Evolutionary conservation across 1,140 invertebrate species (phyloP).

Genomic region (Heliconius hewitsoni): DNA sequence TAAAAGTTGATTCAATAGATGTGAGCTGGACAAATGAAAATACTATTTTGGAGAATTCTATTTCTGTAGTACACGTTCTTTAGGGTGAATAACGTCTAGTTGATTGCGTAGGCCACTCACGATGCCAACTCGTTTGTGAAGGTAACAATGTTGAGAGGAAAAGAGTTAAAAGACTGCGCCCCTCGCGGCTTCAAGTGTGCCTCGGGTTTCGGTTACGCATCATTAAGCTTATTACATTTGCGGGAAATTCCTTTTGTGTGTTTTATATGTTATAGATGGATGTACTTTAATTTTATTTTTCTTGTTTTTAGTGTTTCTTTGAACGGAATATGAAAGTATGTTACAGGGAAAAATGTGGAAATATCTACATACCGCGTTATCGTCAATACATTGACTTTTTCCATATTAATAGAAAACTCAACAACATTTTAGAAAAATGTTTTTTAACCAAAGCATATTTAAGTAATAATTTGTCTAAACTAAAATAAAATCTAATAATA

Average conservation of each 20-base stretch:
- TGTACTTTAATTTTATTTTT: constrained; percentile 8
- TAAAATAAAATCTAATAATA: too few species aligned
- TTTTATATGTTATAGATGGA: constrained; percentile 8
- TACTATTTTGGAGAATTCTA: constrained; percentile 10
- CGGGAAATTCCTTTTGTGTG: constrained; percentile 34
- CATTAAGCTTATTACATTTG: constrained; percentile 59
- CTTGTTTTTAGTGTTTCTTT: constrained; percentile 6
- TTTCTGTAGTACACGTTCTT: constrained; percentile 37
- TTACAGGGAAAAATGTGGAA: background rate
- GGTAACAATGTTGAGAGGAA: constrained; percentile 72
- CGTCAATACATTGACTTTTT: too few species aligned
- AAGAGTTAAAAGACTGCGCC: constrained; percentile 64
- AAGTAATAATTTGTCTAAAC: too few species aligned
- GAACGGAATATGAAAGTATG: background rate
- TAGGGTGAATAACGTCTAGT: constrained; percentile 39
- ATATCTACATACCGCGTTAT: background rate
- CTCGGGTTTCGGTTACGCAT: constrained; percentile 55
- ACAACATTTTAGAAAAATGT: too few species aligned
- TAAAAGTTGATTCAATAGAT: background rate
- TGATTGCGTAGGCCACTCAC: constrained; percentile 65
- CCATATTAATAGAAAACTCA: too few species aligned
- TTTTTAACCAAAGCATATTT: too few species aligned
- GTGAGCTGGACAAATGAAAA: background rate
- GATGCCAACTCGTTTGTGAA: constrained; percentile 64
- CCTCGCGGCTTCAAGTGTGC: constrained; percentile 47